Evolutionary conservation across 2,113 vertebrate genomes (phyloP), one percentile per base, ranked within the genome.

Genomic region (Calyptomena viridis): DNA sequence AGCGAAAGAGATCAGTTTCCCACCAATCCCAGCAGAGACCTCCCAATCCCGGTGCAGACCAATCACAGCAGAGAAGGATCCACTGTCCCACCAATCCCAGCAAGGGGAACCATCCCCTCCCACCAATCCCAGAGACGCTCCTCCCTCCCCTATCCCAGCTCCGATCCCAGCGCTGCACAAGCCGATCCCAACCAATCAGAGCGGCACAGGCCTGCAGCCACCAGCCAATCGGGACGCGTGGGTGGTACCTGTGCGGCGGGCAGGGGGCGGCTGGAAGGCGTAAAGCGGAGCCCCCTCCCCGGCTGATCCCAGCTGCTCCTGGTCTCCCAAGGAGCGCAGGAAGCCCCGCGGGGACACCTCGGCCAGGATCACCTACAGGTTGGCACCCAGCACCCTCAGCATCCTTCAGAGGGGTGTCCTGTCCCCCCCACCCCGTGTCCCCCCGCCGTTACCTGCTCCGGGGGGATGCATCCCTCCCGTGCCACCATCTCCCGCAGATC

Each of bases 251-350:
- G 99, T 92, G 68, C 93, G 95, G 11, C 78, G 80, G 35, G 91
- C 33, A 0, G 98, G 97, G 6, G 98, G 98, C 4, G 97, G 98
- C 82, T 99, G 98, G 92, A 99, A 99, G 91, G 99, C 99, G 17
- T 99, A 99, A 78, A 99, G 96, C 3, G 98, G 98, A 16, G 98
- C 99, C 13, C 97, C 98, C 24, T 99, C 98, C 2, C 98, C 97
- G 2, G 99, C 98, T 19, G 92, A 63, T 11, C 98, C 98, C 96
- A 99, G 95, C 67, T 99, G 98, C 18, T 99, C 99, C 11, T 98
- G 96, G n/a, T 99, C 98, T 2, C 95, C 97, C 88, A 99, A 99
- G 37, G 99, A 99, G 46, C 98, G 98, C 90, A 99, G 98, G 97
- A 99, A 98, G 10, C 99, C 99, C 11, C 90, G 98, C 23, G 98